phyloP scores from a whole-genome alignment of 2,797 vertebrate species.

The Phalanger gymnotis region DNA sequence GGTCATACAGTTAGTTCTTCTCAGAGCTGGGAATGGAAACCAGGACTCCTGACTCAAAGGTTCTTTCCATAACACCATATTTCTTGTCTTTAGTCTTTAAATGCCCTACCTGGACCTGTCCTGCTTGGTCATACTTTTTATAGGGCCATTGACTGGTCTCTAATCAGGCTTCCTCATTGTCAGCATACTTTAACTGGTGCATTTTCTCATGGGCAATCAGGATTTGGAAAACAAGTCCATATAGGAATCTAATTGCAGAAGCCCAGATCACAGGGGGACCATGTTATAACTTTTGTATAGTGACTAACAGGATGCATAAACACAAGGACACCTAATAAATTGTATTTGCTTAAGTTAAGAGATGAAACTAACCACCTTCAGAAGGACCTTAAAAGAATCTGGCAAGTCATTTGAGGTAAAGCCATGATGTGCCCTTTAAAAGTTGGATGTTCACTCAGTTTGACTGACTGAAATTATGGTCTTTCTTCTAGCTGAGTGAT shows the following conservation, averaged over 20 bases:
- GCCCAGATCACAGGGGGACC: background rate
- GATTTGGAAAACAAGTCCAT: background rate
- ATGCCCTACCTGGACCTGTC: background rate
- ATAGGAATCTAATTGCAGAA: background rate
- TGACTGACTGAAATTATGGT: constrained; percentile 22
- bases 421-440: constrained; percentile 1
- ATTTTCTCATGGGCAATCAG: background rate
- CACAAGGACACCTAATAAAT: constrained; percentile 3
- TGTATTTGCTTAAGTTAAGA: background rate
- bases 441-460: background rate
- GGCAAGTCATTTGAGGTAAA: constrained; percentile 30
- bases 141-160: background rate
- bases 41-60: background rate
- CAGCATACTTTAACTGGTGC: background rate
- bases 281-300: background rate
- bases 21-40: background rate
- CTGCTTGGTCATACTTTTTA: background rate
- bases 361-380: background rate
- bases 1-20: background rate
- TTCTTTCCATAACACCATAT: background rate
- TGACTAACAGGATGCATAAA: background rate
- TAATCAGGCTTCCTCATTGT: background rate
- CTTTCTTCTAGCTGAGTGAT: constrained; percentile 5
- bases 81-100: background rate
- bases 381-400: constrained; percentile 13